Base-by-base conservation (phyloP, 2,888 invertebrate species). In the Ditula angustiorana region DNA sequence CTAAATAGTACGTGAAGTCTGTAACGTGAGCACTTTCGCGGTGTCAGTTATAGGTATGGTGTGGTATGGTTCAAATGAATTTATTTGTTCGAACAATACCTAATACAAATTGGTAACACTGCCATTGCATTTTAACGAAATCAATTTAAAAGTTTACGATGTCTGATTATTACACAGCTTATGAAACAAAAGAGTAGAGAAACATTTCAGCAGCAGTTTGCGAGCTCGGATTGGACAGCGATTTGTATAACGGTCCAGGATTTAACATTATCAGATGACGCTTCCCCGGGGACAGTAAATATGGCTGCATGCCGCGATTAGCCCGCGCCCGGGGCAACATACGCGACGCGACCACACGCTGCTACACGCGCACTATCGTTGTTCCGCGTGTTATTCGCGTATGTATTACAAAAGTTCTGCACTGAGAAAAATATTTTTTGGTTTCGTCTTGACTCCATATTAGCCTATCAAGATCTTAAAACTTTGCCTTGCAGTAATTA, bases 241-340 rank as follows among this genome's bases (percentile, higher is more conserved):
- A 78, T 81, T 83, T 80, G 81, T 81, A 75, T 71, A 75, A 67
- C 74, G 68, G 69, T 61, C 65, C 75, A 70, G 77, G 79, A 80
- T 75, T 77, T 75, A 76, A 80, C 76, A 83, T 82, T 86, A 86
- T 87, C 86, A 77, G 83, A 82, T 84, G 83, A 81, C 81, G 71
- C 76, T 64, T 79, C 88, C 82, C 87, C 57, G 68, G 81, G 84
- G 88, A 81, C 83, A 70, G 86, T 88, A 88, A 87, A 89, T 87
- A 87, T 83, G 78, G 78, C 74, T 73, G 76, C 76, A 73, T 73
- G 76, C 70, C 71, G 72, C 84, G 87, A 87, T 87, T 87, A 87
- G 86, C 83, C 71, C 61, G 56, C 72, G 79, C 83, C 82, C 69
- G 79, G 70, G 79, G 82, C 78, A 60, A 63, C 59, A 67, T 66